These are phyloP conservation scores for Saccopteryx bilineata DNA, from an alignment of 2,113 vertebrate species.

Conservation along the genomic window DNA sequence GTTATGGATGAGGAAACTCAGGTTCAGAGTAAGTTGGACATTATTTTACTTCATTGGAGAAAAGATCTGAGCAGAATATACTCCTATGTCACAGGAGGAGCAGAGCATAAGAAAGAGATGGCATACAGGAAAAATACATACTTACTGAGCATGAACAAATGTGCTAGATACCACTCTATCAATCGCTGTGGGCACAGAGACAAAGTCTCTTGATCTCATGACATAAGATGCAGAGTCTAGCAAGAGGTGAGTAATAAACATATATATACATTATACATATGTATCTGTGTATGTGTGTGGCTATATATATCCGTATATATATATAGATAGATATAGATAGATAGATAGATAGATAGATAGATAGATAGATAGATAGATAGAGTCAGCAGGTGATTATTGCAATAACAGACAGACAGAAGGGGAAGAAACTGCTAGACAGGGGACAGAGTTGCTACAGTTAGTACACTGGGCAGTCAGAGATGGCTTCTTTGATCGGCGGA, in stretches of 20 bases:
- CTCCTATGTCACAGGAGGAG: not conserved
- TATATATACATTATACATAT: no score
- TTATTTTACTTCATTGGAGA: not conserved
- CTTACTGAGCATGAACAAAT: not conserved
- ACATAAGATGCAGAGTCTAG: not conserved
- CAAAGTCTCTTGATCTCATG: not conserved
- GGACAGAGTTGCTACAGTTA: not conserved
- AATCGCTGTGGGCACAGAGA: not conserved
- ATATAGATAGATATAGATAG: no score
- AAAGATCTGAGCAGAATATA: slow-evolving; percentile 8
- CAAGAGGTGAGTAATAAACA: not conserved
- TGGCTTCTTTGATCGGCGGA: not conserved
- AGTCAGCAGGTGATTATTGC: not conserved
- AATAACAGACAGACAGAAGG: not conserved
- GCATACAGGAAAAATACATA: not conserved
- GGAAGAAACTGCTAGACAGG: no score
- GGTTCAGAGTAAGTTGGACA: not conserved
- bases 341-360: not conserved
- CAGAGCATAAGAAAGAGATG: not conserved
- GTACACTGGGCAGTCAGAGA: not conserved
- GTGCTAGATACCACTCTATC: not conserved
- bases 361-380: not conserved
- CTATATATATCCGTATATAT: not conserved
- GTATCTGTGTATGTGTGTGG: not conserved
- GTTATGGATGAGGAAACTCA: slow-evolving; percentile 18